Percentiles rank a stretch among this genome's conserved stretches.
Evolutionary conservation across 1,140 invertebrate species (phyloP).

Genomic region (Papilio xuthus): DNA sequence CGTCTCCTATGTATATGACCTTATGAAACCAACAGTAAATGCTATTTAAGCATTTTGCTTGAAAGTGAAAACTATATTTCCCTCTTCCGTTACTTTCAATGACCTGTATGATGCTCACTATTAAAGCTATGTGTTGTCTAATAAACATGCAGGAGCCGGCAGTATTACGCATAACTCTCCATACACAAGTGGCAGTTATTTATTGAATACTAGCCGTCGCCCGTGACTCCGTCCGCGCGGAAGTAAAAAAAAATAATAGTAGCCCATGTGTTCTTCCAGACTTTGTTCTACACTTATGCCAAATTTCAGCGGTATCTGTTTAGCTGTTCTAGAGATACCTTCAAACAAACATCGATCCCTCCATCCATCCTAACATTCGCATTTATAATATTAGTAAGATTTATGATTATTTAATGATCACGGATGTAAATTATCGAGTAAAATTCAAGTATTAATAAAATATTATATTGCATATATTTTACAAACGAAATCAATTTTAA

Average conservation of each 20-base stretch:
- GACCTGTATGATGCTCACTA: slow-evolving; percentile 24
- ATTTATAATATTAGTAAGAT: no score
- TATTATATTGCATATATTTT: not conserved
- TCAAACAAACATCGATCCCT: no score
- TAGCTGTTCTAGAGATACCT: no score
- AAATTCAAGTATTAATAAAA: not conserved
- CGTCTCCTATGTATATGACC: not conserved
- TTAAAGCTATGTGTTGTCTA: slow-evolving; percentile 8
- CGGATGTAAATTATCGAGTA: slow-evolving; percentile 9
- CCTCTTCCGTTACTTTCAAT: slow-evolving; percentile 30
- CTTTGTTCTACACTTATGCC: no score
- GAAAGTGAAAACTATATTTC: slow-evolving; percentile 28
- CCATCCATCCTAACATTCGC: no score
- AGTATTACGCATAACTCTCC: slow-evolving; percentile 35
- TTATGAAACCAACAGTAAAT: not conserved
- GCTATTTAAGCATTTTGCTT: slow-evolving; percentile 15
- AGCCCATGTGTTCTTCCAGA: no score
- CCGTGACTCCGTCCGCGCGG: no score
- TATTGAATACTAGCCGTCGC: not conserved
- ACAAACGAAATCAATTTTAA: not conserved
- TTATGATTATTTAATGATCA: no score
- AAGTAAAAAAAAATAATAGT: no score
- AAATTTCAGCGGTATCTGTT: no score
- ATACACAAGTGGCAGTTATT: slow-evolving; percentile 7
- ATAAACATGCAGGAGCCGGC: slow-evolving; percentile 28